Evolutionary conservation across 2,888 invertebrate genomes (phyloP).

Genomic region (Cephus pygmeus): DNA sequence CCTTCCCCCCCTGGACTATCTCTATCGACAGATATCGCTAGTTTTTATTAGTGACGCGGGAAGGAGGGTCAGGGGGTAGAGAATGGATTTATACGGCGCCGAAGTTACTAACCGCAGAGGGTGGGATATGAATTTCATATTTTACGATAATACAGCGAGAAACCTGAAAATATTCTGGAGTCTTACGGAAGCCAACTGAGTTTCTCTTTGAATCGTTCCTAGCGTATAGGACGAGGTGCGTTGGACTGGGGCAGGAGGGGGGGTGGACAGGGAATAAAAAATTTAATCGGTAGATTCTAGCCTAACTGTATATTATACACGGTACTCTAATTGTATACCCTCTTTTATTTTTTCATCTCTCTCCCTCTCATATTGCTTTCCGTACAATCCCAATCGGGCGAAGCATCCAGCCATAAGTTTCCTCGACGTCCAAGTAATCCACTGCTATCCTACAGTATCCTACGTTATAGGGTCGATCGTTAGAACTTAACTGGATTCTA

Average conservation of each 20-base stretch:
- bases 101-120: slow-evolving; percentile 5
- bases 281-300: background rate
- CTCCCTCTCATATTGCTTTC: background rate
- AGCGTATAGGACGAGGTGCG: background rate
- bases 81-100: slow-evolving; percentile 7
- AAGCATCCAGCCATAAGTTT: background rate
- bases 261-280: background rate
- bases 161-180: background rate
- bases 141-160: slow-evolving; percentile 42
- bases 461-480: background rate
- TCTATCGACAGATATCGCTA: slow-evolving; percentile 4
- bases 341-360: background rate
- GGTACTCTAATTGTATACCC: background rate
- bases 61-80: background rate
- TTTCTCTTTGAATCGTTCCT: background rate
- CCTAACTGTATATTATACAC: background rate
- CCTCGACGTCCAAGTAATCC: background rate
- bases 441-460: background rate
- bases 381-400: background rate
- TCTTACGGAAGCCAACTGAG: background rate
- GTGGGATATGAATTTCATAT: slow-evolving; percentile 49
- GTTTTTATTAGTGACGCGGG: background rate
- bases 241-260: too few relatives aligned
- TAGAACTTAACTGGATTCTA: slow-evolving; percentile 42
- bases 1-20: background rate